These are phyloP conservation scores for Drosophila mimetica DNA, from an alignment of 2,888 invertebrate species.

Conservation along the genomic window DNA sequence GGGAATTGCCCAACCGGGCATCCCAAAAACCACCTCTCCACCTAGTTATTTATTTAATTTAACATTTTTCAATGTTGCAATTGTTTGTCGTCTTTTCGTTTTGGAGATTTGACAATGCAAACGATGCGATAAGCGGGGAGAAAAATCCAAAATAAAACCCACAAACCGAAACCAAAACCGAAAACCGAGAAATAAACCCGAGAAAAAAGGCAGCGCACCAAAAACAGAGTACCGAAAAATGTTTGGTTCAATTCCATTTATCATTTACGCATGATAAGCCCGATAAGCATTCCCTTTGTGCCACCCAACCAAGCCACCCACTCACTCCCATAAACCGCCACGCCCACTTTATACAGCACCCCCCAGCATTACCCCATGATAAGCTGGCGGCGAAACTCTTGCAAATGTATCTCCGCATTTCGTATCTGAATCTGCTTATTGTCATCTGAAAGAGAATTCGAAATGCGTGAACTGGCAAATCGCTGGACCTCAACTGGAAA, in stretches of 20 bases:
- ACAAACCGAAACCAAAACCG: conserved; percentile 39
- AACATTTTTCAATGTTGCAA: conserved; percentile 28
- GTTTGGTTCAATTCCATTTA: conserved; percentile 66
- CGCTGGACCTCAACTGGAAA: conserved; percentile 12
- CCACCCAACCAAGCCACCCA: conserved; percentile 6
- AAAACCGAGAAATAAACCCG: conserved; percentile 19
- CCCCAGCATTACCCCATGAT: conserved; percentile 3
- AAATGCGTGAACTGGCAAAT: conserved; percentile 19
- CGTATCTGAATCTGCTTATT: conserved; percentile 29
- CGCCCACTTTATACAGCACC: background rate
- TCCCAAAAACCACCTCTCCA: background rate
- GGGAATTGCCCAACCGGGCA: conserved; percentile 13
- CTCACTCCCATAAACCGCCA: background rate
- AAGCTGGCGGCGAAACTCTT: conserved; percentile 28
- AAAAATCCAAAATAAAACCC: conserved; percentile 14
- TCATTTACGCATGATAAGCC: conserved; percentile 71
- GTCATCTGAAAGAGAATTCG: conserved; percentile 20
- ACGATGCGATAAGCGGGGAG: conserved; percentile 18
- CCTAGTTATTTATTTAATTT: conserved; percentile 29
- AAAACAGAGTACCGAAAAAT: conserved; percentile 15
- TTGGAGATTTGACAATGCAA: conserved; percentile 32
- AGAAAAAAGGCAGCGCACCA: conserved; percentile 1
- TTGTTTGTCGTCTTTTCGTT: conserved; percentile 24
- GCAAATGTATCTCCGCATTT: conserved; percentile 21
- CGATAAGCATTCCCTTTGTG: conserved; percentile 60